Conservation (phyloP, 1,140 invertebrate species). For the Drosophila simulans region DNA sequence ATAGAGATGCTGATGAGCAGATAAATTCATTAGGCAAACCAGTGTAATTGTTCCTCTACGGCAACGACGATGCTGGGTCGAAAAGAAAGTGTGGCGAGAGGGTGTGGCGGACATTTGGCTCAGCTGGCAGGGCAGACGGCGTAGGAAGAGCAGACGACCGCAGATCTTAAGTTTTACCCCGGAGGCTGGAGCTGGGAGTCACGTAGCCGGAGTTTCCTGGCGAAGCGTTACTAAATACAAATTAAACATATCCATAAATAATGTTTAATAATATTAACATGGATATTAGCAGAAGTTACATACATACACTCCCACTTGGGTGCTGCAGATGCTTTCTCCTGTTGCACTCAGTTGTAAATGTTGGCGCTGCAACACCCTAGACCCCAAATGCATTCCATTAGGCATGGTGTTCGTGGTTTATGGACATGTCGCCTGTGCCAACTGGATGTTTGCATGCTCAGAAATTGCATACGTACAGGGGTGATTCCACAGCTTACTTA, state of each 20-base stretch:
- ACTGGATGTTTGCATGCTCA: conserved; percentile 15
- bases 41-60: conserved; percentile 84
- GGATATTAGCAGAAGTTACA: conserved; percentile 77
- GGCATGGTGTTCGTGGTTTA: conserved; percentile 44
- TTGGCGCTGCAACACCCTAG: conserved; percentile 13
- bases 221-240: conserved; percentile 83
- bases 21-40: conserved; percentile 84
- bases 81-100: conserved; percentile 22
- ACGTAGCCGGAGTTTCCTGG: conserved; percentile 55
- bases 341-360: conserved; percentile 50
- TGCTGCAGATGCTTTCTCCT: conserved; percentile 38
- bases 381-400: conserved; percentile 40
- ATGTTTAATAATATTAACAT: conserved; percentile 85
- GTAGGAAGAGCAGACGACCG: conserved; percentile 54
- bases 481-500: conserved; percentile 27
- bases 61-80: conserved; percentile 35
- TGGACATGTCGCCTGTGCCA: conserved; percentile 29
- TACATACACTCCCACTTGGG: conserved; percentile 28
- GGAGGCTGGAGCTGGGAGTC: conserved; percentile 41
- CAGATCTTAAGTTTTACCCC: conserved; percentile 65
- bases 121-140: conserved; percentile 57
- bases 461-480: conserved; percentile 31
- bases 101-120: conserved; percentile 60
- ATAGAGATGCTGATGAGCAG: conserved; percentile 80
- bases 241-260: conserved; percentile 85